Evolutionary conservation across 2,113 vertebrate species (phyloP).

Genomic region (Potamarius usumacintae): DNA sequence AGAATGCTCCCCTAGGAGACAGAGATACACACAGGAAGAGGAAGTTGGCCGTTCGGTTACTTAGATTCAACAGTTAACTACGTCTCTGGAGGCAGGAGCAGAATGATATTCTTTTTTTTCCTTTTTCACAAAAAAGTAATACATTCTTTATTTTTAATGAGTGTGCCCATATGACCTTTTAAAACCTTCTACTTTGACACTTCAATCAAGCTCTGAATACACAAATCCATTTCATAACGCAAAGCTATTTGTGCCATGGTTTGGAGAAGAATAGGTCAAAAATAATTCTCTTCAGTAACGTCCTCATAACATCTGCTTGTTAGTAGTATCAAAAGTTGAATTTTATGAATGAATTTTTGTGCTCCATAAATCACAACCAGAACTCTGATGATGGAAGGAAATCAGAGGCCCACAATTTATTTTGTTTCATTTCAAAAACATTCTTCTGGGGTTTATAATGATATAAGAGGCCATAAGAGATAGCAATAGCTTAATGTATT

Average conservation of each 20-base stretch:
- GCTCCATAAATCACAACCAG: neutral
- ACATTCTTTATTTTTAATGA: neutral
- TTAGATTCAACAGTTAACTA: no score
- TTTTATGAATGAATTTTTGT: neutral
- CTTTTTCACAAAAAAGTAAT: neutral
- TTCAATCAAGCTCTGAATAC: neutral
- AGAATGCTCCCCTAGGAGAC: conserved; percentile 88
- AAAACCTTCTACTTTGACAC: neutral
- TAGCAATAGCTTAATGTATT: conserved; percentile 28
- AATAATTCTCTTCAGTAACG: neutral
- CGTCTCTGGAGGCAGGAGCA: neutral
- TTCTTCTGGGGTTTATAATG: neutral
- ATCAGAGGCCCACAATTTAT: neutral
- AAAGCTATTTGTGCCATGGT: neutral
- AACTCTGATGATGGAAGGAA: neutral
- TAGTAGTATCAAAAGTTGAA: neutral
- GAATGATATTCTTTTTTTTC: neutral
- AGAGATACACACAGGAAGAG: neutral
- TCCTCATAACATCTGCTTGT: neutral
- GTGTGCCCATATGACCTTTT: neutral
- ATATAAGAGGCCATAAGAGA: conserved; percentile 33
- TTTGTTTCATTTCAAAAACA: neutral
- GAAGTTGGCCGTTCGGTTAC: neutral
- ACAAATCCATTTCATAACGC: neutral
- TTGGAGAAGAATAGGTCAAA: neutral